Base-by-base conservation (phyloP, 2,113 vertebrate genomes). In the Scortum barcoo region DNA sequence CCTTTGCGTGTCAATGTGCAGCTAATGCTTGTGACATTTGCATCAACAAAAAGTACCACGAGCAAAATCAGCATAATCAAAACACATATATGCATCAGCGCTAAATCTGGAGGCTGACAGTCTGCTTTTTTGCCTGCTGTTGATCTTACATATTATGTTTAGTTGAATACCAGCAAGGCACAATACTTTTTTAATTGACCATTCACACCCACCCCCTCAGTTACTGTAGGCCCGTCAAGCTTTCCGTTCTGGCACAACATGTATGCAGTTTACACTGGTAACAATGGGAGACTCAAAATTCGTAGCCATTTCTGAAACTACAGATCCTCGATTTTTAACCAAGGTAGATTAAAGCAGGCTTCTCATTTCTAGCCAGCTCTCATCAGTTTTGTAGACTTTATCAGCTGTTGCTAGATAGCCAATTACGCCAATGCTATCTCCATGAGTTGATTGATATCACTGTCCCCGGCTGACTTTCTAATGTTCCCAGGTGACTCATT, bases 1-100 rank as follows among this genome's bases (percentile, higher is more conserved):
- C 92, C 87, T 93, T 74, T 89, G 89, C 88, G 78, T 92, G 95
- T 94, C 88, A 89, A 76, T 94, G 89, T 94, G 92, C 90, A 83
- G 88, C 93, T 80, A 80, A 74, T 89, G 93, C 91, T 92, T 94
- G 94, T 86, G 90, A 88, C 57, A 16, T 93, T 90, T 91, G 87
- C 89, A 86, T 88, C 68, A 73, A 70, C 44, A 44, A 58, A 58
- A 78, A 83, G 53, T 74, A 36, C 62, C 17, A 66, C 80, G 54
- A 66, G 54, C 54, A 19, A 54, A 87, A 46, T 12, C 46, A 40
- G 65, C 62, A 67, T 26, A 76, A 63, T 60, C 24, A 2, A n/a
- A 77, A 72, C 44, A 44, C 14, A 48, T 36, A 6, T 16, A 1
- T 53, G 60, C 62, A 78, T 24, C 42, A 38, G 66, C 51, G 57